Evolutionary conservation across 2,888 invertebrate genomes (phyloP), one percentile per base, ranked within the genome.

Genomic region (Acleris laterana): DNA sequence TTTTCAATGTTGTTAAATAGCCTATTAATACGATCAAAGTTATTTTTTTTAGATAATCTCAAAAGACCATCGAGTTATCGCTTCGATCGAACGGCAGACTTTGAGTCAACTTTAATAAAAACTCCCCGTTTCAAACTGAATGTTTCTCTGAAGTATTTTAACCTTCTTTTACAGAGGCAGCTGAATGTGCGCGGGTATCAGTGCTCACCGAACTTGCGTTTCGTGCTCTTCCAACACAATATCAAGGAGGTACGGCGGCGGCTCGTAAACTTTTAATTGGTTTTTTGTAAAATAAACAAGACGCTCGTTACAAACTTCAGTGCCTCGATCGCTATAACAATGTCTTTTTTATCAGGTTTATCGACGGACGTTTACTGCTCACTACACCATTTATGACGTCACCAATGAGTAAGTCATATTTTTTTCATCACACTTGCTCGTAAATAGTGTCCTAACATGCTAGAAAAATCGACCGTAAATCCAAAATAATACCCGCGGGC

Each of bases 321-420:
- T 71, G 68, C 60, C 69, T 72, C 28, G 56, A 67, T 63, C 20
- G 19, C 42, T 64, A 71, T 77, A 73, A 71, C 53, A 76, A 75
- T 61, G 17, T 61, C 50, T 61, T 76, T 75, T 82, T 83, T 95
- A 94, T 52, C 94, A 97, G 97, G 96, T 97, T 87, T 97, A 96
- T 92, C 95, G 96, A 88, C 95, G 96, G 93, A 96, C 97, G 74
- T 96, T 96, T 93, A 96, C 96, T 80, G 97, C 97, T 78, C 96
- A 96, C 90, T 97, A 97, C 93, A 97, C 97, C 77, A 96, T 97
- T 88, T 97, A 97, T 93, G 97, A 97, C 94, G 97, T 97, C 89
- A 95, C 95, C 84, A 97, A 97, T 92, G 97, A 97, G 96, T 97
- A 87, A 95, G 96, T 96, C 84, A 71, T 76, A 73, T 77, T 79